Base-by-base conservation (phyloP, 1,140 invertebrate genomes). In the Drosophila ogumai region DNA sequence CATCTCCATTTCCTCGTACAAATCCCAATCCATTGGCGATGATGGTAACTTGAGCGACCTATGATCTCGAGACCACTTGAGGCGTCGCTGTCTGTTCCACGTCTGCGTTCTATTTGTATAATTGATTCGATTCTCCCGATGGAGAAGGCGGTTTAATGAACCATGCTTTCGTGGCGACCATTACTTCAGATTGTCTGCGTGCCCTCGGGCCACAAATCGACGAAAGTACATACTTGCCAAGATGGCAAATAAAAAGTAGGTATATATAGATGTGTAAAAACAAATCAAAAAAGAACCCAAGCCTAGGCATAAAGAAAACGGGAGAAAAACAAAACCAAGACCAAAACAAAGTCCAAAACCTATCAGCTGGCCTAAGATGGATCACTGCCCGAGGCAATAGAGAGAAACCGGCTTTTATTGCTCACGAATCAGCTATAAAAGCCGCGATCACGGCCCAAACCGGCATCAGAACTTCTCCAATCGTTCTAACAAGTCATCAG, bases 211-310 rank as follows among this genome's bases (percentile, higher is more conserved):
- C 44, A 69, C 28, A 72, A 64, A 68, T 73, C 64, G 69, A 86
- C 82, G 82, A 86, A 86, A 86, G 82, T 82, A 76, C 81, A 77
- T 60, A 76, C 81, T 86, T 57, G 50, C 58, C 56, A 38, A 64
- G 28, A 44, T 67, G 59, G 40, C 46, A 63, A 60, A 69, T 28
- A 54, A 57, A 57, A 59, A 47, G 46, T 12, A 59, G 43, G 46
- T 12, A 31, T 17, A 50, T 46, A 28, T 50, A 31, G 9, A 10
- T 31, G 28, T 9, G 17, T 28, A 32, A 17, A 50, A 31, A 50
- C 46, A 43, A 65, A 60, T 38, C 34, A 54, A 28, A 31, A 54
- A 13, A 34, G 3, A 40, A 63, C 32, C 25, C n/a, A 13, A 56
- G 44, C 25, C 25, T 67, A 54, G 73, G 44, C 38, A 31, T 59